phyloP scores from a whole-genome alignment of 2,113 vertebrate genomes.

The Pampusana beccarii region DNA sequence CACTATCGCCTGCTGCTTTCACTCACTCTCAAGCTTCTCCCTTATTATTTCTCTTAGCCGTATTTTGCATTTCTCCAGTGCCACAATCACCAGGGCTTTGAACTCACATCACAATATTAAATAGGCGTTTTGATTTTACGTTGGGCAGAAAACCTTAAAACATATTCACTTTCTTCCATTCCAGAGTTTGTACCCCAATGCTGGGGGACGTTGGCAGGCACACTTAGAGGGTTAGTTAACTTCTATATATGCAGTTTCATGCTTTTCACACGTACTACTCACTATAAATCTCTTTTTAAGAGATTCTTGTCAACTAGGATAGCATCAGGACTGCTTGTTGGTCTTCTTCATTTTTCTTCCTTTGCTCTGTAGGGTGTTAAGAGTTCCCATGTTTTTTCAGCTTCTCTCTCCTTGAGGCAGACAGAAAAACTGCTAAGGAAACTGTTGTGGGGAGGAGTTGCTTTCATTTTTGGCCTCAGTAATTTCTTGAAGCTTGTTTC shows the following conservation, averaged over 20 bases:
- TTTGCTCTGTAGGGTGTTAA: neutral
- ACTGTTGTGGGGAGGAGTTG: too few relatives aligned
- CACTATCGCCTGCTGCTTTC: neutral
- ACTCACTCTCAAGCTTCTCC: neutral
- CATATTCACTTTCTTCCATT: neutral
- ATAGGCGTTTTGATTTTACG: neutral
- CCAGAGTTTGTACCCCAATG: neutral
- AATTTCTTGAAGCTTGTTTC: neutral
- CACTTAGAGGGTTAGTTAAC: neutral
- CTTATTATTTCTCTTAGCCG: neutral
- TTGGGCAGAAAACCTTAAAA: neutral
- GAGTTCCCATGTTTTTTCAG: rapidly evolving
- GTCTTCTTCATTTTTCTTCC: neutral
- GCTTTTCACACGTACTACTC: neutral
- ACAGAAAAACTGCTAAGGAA: neutral
- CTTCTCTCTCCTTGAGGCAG: neutral
- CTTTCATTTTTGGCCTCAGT: neutral
- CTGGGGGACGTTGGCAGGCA: neutral
- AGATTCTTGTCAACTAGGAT: neutral
- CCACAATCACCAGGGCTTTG: neutral
- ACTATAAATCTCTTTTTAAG: neutral
- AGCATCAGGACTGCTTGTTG: neutral
- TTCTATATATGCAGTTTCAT: neutral
- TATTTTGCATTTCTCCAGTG: neutral
- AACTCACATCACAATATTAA: neutral